Percentiles rank a stretch among this genome's conserved stretches.
phyloP scores from a whole-genome alignment of 2,888 invertebrate genomes.

The Dastarcus helophoroides region DNA sequence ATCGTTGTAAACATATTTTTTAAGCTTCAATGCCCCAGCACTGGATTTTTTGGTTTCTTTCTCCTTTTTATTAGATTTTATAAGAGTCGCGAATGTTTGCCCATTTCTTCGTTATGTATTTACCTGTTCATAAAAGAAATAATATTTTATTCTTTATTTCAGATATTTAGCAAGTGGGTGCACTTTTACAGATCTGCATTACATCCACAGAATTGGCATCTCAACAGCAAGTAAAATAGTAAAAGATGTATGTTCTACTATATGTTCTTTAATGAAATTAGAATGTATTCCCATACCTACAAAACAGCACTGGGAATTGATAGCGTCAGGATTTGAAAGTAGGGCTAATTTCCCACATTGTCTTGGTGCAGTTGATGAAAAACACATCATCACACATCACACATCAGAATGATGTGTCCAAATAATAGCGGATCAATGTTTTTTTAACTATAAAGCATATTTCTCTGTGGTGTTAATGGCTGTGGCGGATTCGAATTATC shows the following conservation, averaged over 20 bases:
- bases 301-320: too few species aligned
- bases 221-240: too few species aligned
- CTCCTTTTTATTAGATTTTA: conserved; percentile 1
- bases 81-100: background rate
- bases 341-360: too few species aligned
- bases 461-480: conserved; percentile 4
- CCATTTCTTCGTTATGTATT: background rate
- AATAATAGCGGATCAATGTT: conserved; percentile 5
- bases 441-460: conserved; percentile 5
- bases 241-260: too few species aligned
- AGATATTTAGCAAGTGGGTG: too few species aligned
- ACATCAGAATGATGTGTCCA: conserved; percentile 2
- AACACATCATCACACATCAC: too few species aligned
- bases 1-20: conserved; percentile 2
- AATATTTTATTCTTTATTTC: background rate
- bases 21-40: background rate
- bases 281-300: too few species aligned
- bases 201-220: too few species aligned
- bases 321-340: too few species aligned
- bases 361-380: too few species aligned
- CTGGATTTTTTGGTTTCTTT: background rate
- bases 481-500: conserved; percentile 5
- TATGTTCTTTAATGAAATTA: too few species aligned
- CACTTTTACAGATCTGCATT: too few species aligned
- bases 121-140: background rate